These are phyloP conservation scores for Hippopotamus amphibius DNA, from an alignment of 2,113 vertebrate species.

Conservation along the genomic window DNA sequence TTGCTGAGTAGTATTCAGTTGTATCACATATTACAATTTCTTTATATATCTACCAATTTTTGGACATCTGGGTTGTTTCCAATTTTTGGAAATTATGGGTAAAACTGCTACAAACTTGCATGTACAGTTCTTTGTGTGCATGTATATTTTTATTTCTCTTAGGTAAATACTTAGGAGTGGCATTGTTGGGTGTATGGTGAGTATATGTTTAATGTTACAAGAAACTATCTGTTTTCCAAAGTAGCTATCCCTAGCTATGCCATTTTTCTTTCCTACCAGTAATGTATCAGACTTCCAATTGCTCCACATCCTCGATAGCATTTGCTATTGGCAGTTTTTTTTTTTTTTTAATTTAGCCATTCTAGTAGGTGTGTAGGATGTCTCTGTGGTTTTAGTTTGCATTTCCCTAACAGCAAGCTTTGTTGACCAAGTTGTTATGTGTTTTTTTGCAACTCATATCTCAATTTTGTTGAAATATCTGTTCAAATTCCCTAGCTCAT, in stretches of 20 bases:
- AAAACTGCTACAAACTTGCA: not conserved
- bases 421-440: not conserved
- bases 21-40: not conserved
- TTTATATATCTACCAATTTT: not conserved
- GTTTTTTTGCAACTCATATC: not conserved
- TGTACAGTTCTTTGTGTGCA: not conserved
- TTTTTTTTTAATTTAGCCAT: not conserved
- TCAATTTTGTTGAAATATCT: slow-evolving; percentile 11
- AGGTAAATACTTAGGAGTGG: not conserved
- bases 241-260: not conserved
- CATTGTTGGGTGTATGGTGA: not conserved
- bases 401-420: not conserved
- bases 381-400: not conserved
- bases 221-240: not conserved
- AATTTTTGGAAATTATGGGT: not conserved
- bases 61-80: not conserved
- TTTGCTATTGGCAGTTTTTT: not conserved
- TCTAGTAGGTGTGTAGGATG: not conserved
- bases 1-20: not conserved
- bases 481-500: not conserved
- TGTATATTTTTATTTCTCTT: not conserved
- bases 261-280: not conserved
- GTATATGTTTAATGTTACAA: not conserved
- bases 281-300: not conserved
- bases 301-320: not conserved